Conservation (phyloP, 2,113 vertebrate genomes). For the Oncorhynchus kisutch region DNA sequence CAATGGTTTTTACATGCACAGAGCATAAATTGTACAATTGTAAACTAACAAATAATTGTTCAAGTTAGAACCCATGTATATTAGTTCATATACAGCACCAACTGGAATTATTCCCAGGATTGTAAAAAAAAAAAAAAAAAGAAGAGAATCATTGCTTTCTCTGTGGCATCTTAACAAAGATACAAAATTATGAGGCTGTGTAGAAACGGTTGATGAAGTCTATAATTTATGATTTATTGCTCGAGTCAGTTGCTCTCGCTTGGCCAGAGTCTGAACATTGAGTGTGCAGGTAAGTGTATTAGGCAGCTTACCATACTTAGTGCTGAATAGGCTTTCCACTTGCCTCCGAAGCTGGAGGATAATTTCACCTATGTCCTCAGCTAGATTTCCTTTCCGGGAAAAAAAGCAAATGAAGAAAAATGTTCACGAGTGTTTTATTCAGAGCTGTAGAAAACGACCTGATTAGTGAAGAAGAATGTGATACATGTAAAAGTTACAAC, state of each 20-base stretch:
- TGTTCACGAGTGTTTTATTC: no score
- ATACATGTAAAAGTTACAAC: no score
- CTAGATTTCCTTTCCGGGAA: constrained; percentile 47
- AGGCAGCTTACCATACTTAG: constrained; percentile 83
- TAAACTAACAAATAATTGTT: no score
- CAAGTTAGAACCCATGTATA: no score
- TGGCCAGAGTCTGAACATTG: constrained; percentile 1
- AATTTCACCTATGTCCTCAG: constrained; percentile 90
- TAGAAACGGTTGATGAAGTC: neutral
- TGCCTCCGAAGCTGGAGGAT: constrained; percentile 91
- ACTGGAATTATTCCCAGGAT: neutral
- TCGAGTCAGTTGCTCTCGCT: neutral
- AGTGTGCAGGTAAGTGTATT: neutral
- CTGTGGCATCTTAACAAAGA: neutral
- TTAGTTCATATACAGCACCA: no score
- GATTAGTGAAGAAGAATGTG: constrained; percentile 2
- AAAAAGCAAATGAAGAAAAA: no score
- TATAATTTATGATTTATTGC: neutral
- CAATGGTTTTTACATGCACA: no score
- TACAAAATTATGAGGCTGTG: neutral
- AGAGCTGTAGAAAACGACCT: no score
- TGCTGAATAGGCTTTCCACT: constrained; percentile 92
- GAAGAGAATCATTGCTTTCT: neutral
- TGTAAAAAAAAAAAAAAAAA: neutral
- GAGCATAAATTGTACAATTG: no score